Conservation (phyloP, 2,888 invertebrate species). For the Fragum whitleyi region DNA sequence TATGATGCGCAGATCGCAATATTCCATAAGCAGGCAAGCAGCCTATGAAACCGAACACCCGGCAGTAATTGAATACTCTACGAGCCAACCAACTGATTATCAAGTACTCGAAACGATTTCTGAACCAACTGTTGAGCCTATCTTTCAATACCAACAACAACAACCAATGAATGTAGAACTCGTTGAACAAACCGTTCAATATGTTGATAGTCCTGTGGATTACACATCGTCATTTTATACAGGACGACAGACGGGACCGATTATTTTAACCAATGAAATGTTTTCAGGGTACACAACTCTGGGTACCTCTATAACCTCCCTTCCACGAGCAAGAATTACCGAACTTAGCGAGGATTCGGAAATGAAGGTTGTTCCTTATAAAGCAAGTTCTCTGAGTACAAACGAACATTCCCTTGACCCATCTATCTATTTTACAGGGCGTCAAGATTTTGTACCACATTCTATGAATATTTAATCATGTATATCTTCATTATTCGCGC, state of each 20-base stretch:
- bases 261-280: not conserved
- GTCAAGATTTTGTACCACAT: not conserved
- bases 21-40: not conserved
- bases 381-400: not conserved
- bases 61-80: not conserved
- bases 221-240: not conserved
- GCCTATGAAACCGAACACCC: not conserved
- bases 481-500: no score
- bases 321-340: conserved; percentile 6
- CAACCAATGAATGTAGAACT: not conserved
- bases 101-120: not conserved
- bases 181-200: conserved; percentile 1
- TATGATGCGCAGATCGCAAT: not conserved
- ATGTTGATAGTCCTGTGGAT: not conserved
- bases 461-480: no score
- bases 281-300: not conserved
- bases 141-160: not conserved
- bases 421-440: conserved; percentile 8
- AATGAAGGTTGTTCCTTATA: conserved; percentile 14
- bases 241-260: not conserved
- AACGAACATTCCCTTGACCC: not conserved
- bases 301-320: not conserved
- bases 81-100: not conserved
- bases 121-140: not conserved
- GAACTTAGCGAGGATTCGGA: not conserved